Base-by-base conservation (phyloP, 2,888 invertebrate species). In the Melinaea marsaeus region DNA sequence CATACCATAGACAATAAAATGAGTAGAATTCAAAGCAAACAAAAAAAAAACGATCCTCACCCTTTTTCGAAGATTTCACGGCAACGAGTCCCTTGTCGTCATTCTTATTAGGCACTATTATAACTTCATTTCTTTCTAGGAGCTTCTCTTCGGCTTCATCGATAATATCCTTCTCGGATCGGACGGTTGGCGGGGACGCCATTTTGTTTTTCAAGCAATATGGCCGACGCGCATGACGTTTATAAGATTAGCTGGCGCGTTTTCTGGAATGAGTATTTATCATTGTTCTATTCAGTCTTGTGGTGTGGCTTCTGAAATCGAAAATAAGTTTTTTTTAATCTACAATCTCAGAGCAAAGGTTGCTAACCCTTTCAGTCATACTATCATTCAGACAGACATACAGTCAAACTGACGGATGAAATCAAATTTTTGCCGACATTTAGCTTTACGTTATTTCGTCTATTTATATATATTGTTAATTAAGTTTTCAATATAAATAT, bases 51-150 rank as follows among this genome's bases (percentile, higher is more conserved):
- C 79, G 3, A 42, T 37, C 22, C 22, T 75, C n/a, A 90, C 90
- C 90, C 80, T 89, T 90, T 67, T 90, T 90, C 2, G 88, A 88
- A 48, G 88, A 85, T 70, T 89, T 89, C 2, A 78, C 78, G 0
- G 87, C 74, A 5, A 85, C 64, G 33, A 80, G 13, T 0, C 75
- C 80, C 0, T 75, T 80, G 5, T 84, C 84, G 0, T 79, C 75
- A 9, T 67, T 65, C 57, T 54, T 60, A 3, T 71, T 64, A 2
- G 83, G 80, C 22, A 85, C 78, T 2, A 86, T 69, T 42, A 81
- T 13, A 58, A 80, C 79, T 65, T 75, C 75, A 42, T 81, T 82
- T 2, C 68, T 74, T 0, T 80, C 80, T 55, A 90, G 65, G 2
- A 90, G 74, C 66, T 85, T 86, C 75, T 87, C 86, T 5, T 81